phyloP scores from a whole-genome alignment of 2,797 vertebrate species.

The Macropodus opercularis region DNA sequence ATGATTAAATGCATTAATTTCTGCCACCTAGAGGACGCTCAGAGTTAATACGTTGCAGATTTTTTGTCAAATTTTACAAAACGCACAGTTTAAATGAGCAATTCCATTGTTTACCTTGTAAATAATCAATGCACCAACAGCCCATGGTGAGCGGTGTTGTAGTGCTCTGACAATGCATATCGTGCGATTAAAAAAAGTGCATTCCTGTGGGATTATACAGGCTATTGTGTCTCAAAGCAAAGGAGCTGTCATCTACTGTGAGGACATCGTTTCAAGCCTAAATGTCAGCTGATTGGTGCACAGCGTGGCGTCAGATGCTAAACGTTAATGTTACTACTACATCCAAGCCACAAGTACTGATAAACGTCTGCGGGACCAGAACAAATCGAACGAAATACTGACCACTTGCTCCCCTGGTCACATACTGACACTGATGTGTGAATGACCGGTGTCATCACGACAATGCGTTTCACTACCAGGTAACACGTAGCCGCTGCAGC shows the following conservation, averaged over 20 bases:
- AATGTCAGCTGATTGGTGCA: constrained; percentile 17
- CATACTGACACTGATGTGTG: constrained; percentile 15
- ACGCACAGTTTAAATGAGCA: constrained; percentile 21
- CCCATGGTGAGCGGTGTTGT: constrained; percentile 41
- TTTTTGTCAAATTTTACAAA: constrained; percentile 30
- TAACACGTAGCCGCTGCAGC: constrained; percentile 47
- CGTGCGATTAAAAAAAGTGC: constrained; percentile 44
- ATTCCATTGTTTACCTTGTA: constrained; percentile 26
- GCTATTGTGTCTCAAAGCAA: constrained; percentile 56
- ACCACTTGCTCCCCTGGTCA: constrained; percentile 27
- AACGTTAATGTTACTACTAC: constrained; percentile 14
- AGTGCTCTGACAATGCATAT: constrained; percentile 45
- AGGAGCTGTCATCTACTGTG: constrained; percentile 12
- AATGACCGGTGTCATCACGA: constrained; percentile 10
- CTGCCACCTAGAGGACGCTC: constrained; percentile 59
- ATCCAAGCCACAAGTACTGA: constrained; percentile 2
- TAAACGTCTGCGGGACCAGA: constrained; percentile 27
- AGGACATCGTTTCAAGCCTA: constrained; percentile 26
- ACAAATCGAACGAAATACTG: constrained; percentile 5
- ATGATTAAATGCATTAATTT: constrained; percentile 44
- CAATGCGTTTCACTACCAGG: constrained; percentile 19
- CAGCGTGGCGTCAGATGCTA: constrained; percentile 31
- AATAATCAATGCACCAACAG: constrained; percentile 31
- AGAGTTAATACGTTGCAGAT: constrained; percentile 37
- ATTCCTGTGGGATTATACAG: constrained; percentile 59